Percentiles rank a stretch among this genome's conserved stretches.
These are phyloP conservation scores for Cirrhinus molitorella DNA, from an alignment of 2,797 vertebrate genomes.

Conservation along the genomic window DNA sequence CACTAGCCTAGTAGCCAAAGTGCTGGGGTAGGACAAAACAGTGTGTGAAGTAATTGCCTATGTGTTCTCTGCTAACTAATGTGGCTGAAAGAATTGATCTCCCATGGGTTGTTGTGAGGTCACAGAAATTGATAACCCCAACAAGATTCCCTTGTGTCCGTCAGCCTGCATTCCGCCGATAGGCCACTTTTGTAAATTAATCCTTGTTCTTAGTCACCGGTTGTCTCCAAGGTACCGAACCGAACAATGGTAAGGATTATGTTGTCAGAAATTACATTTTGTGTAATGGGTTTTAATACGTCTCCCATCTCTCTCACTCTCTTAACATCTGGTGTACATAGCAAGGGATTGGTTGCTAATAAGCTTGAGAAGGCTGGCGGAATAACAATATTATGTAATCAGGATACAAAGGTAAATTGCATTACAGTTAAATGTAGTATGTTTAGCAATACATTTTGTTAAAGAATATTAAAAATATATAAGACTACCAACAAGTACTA, in stretches of 20 bases:
- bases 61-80: conserved; percentile 66
- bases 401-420: conserved; percentile 1
- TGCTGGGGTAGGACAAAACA: conserved; percentile 10
- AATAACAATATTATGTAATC: conserved; percentile 27
- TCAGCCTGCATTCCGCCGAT: conserved; percentile 80
- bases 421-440: not conserved
- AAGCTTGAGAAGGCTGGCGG: conserved; percentile 16
- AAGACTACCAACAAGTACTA: not conserved
- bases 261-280: conserved; percentile 93
- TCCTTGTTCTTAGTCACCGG: conserved; percentile 90
- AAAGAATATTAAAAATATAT: not conserved
- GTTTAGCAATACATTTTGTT: not conserved
- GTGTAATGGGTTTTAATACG: conserved; percentile 92
- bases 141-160: conserved; percentile 86
- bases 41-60: conserved; percentile 49
- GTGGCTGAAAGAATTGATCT: conserved; percentile 85
- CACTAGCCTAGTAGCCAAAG: not conserved
- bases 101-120: conserved; percentile 85
- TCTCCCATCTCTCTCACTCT: conserved; percentile 79
- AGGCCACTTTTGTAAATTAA: conserved; percentile 89
- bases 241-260: conserved; percentile 93
- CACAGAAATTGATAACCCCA: conserved; percentile 93
- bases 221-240: conserved; percentile 90
- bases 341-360: conserved; percentile 72
- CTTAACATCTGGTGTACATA: conserved; percentile 72